These are phyloP conservation scores for Synanthedon formicaeformis DNA, from an alignment of 2,888 invertebrate species.

Conservation along the genomic window DNA sequence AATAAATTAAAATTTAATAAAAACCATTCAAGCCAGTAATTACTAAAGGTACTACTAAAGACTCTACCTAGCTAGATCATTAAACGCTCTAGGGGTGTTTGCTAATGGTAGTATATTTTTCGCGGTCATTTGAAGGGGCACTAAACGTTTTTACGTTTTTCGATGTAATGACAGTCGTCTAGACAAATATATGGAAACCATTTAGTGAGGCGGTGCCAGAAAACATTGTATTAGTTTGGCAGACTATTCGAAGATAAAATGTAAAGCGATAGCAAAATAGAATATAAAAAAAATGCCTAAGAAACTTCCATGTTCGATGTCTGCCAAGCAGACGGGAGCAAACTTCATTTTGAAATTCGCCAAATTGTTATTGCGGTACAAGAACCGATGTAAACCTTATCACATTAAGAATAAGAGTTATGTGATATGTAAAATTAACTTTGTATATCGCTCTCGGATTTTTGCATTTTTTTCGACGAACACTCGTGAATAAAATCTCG, in stretches of 20 bases:
- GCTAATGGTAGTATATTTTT: too few relatives aligned
- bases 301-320: slow-evolving; percentile 19
- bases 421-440: background rate
- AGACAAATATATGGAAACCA: too few relatives aligned
- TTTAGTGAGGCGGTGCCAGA: background rate
- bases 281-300: slow-evolving; percentile 11
- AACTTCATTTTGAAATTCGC: slow-evolving; percentile 9
- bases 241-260: background rate
- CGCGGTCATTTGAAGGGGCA: too few relatives aligned
- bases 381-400: background rate
- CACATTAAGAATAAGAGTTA: background rate
- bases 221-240: background rate
- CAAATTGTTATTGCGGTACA: background rate
- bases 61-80: too few relatives aligned
- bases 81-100: too few relatives aligned
- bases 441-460: background rate
- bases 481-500: slow-evolving; percentile 3
- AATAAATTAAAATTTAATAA: too few relatives aligned
- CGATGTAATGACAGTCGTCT: too few relatives aligned
- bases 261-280: background rate
- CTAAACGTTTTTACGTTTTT: too few relatives aligned
- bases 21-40: too few relatives aligned
- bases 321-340: slow-evolving; percentile 15
- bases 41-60: too few relatives aligned
- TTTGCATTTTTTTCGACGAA: background rate